A percentile compares a stretch with the other conserved stretches of the same genome.
Conservation (phyloP, 2,797 vertebrate genomes). For the Rhadinocentrus ornatus region DNA sequence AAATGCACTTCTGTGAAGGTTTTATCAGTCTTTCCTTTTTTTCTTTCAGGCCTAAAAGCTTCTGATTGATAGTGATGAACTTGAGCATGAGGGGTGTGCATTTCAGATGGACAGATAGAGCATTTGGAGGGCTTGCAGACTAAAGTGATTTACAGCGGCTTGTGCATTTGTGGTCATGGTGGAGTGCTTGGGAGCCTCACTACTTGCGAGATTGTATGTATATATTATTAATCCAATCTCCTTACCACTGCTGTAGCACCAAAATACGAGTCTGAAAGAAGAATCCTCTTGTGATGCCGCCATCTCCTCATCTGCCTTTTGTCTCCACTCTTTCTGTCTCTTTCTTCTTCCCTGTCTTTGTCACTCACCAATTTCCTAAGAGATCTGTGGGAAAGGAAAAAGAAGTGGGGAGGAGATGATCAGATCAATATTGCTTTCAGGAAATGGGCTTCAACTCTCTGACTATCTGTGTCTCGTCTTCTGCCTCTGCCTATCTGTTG, state of each 20-base stretch:
- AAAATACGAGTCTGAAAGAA: constrained; percentile 35
- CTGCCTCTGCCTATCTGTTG: constrained; percentile 48
- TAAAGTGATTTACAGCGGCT: constrained; percentile 67
- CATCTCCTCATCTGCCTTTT: constrained; percentile 57
- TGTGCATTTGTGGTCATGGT: constrained; percentile 71
- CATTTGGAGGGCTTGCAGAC: constrained; percentile 61
- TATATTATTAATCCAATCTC: constrained; percentile 76
- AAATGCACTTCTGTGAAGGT: constrained; percentile 61
- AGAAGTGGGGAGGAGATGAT: constrained; percentile 60
- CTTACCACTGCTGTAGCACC: constrained; percentile 35
- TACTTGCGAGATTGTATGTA: constrained; percentile 68
- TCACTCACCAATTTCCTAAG: constrained; percentile 54
- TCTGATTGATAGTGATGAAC: constrained; percentile 71
- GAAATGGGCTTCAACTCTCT: constrained; percentile 64
- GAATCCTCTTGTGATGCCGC: constrained; percentile 53
- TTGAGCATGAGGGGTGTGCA: constrained; percentile 57
- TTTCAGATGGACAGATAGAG: constrained; percentile 68
- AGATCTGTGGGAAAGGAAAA: constrained; percentile 48
- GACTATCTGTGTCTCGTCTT: constrained; percentile 42
- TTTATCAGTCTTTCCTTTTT: constrained; percentile 66
- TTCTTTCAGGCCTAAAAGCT: constrained; percentile 55
- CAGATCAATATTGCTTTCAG: constrained; percentile 79
- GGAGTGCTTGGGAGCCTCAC: constrained; percentile 67
- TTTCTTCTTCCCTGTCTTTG: constrained; percentile 51
- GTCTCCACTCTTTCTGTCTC: constrained; percentile 49